phyloP scores from a whole-genome alignment of 2,113 vertebrate genomes.

The Pipa parva region DNA sequence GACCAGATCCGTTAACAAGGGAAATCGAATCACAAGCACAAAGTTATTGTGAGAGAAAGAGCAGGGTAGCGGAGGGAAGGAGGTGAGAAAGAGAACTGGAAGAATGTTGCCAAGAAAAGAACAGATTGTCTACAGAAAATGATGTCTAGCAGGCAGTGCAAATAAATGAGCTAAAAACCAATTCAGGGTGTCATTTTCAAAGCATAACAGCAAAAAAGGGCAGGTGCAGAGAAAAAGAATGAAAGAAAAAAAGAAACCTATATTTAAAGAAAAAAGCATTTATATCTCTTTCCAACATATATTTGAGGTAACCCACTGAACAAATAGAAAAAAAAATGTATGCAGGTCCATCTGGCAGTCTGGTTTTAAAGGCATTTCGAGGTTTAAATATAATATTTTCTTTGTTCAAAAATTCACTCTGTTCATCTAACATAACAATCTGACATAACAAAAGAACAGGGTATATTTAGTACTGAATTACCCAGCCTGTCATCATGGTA shows the following conservation, averaged over 20 bases:
- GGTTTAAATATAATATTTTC: not conserved
- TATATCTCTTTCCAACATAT: too few species aligned
- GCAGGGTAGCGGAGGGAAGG: conserved; percentile 27
- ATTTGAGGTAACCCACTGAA: too few species aligned
- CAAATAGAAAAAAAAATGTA: too few species aligned
- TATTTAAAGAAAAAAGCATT: not conserved
- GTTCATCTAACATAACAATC: not conserved
- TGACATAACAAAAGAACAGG: not conserved
- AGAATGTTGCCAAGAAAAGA: conserved; percentile 22
- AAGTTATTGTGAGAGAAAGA: conserved; percentile 34
- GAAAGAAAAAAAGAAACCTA: conserved; percentile 8
- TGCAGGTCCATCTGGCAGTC: not conserved
- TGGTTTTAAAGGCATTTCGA: not conserved
- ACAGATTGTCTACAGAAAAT: conserved; percentile 3
- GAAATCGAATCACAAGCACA: conserved; percentile 36
- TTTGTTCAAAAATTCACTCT: not conserved
- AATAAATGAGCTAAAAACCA: conserved; percentile 14
- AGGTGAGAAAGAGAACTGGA: conserved; percentile 37
- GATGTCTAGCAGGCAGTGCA: not conserved
- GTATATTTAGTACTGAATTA: not conserved
- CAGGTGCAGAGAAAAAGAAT: conserved; percentile 4
- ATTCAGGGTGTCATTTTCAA: conserved; percentile 11
- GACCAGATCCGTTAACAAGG: conserved; percentile 38
- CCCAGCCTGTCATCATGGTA: not conserved
- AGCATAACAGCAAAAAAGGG: not conserved